A percentile compares a stretch with the other conserved stretches of the same genome.
Conservation (phyloP, 2,113 vertebrate species). For the Desmodus rotundus region DNA sequence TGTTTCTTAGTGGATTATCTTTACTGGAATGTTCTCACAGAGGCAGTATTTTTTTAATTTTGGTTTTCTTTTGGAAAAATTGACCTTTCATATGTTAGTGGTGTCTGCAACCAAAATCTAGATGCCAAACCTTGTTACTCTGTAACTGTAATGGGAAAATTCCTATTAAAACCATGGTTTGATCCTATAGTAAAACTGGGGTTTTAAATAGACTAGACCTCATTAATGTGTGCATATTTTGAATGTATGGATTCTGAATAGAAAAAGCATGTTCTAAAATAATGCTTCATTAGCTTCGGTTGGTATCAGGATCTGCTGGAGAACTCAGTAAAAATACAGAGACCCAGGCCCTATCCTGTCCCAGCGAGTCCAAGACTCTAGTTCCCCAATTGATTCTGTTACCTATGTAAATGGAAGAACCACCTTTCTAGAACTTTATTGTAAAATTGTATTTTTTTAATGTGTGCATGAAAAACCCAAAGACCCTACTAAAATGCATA, state of each 20-base stretch:
- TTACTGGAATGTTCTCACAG: neutral
- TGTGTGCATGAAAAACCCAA: neutral
- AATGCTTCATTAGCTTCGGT: neutral
- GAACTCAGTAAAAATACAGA: neutral
- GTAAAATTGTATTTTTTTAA: neutral
- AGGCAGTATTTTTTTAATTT: neutral
- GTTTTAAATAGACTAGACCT: neutral
- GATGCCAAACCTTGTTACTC: neutral
- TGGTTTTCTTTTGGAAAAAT: neutral
- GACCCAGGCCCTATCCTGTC: neutral
- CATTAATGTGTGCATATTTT: neutral
- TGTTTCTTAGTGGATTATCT: neutral
- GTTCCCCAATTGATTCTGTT: neutral
- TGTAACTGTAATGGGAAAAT: neutral
- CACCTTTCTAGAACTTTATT: neutral
- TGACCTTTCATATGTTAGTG: neutral
- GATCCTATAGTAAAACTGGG: neutral
- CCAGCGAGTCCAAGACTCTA: neutral
- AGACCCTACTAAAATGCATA: neutral
- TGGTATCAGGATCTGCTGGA: neutral
- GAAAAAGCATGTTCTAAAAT: neutral
- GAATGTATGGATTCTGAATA: neutral
- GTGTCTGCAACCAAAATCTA: neutral
- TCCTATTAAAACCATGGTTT: neutral
- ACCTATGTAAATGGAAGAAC: neutral